These are phyloP conservation scores for Macrochelys suwanniensis DNA, from an alignment of 2,797 vertebrate genomes.

Conservation along the genomic window DNA sequence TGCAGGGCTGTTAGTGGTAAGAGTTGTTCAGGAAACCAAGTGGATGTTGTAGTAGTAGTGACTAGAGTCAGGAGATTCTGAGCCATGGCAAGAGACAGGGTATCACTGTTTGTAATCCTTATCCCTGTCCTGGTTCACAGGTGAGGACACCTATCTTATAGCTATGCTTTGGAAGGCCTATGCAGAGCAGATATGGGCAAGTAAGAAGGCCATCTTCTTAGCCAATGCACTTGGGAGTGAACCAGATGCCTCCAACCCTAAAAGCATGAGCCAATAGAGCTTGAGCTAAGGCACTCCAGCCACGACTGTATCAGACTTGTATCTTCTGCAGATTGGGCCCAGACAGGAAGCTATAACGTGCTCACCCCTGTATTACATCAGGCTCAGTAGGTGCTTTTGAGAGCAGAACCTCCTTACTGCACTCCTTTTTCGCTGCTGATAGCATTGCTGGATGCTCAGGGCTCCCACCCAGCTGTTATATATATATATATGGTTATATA, in stretches of 20 bases:
- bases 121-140: background rate
- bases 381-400: background rate
- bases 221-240: background rate
- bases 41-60: background rate
- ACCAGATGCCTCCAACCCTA: background rate
- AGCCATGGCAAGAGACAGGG: background rate
- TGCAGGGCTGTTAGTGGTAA: background rate
- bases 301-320: background rate
- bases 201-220: background rate
- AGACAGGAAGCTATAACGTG: background rate
- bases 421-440: background rate
- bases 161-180: background rate
- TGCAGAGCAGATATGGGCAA: background rate
- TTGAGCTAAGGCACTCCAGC: background rate
- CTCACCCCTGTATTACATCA: background rate
- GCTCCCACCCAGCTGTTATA: background rate
- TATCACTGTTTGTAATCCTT: background rate
- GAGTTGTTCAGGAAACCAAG: background rate
- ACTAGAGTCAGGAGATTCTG: background rate
- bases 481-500: too few relatives aligned
- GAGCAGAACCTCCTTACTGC: background rate
- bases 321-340: background rate
- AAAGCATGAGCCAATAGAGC: background rate
- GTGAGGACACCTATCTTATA: background rate
- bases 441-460: background rate